Evolutionary conservation across 2,797 vertebrate genomes (phyloP), one percentile per base, ranked within the genome.

Genomic region (Capromys pilorides): DNA sequence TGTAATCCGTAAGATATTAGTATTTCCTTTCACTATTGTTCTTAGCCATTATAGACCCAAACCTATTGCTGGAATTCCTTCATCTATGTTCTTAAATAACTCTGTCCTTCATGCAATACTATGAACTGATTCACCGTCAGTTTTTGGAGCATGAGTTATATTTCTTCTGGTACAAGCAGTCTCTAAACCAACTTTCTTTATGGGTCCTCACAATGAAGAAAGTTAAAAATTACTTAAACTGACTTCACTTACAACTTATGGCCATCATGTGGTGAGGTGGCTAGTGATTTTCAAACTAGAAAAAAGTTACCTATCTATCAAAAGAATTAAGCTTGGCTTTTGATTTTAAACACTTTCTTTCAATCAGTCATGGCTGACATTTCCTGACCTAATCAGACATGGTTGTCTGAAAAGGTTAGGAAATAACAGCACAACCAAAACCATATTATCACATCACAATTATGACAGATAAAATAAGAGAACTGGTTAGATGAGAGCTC

Each of bases 401-500:
- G 66, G 57, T 79, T 67, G 73, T 49, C 22, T 86, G 31, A 64
- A 90, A 93, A 90, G 61, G 31, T 90, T 81, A 95, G 75, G 28
- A 39, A 90, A 90, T 75, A 86, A 91, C 0, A 89, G n/a, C 41
- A 81, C 24, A 86, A 89, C 19, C n/a, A 39, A 96, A 94, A 89
- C 33, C 69, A 77, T 28, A 39, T 86, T 73, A 91, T 86, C 49
- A 84, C 18, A 94, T 59, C 80, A 80, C 24, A 91, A 49, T 97
- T 95, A 87, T 41, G 36, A 85, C 71, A 95, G 88, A 95, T 88
- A 45, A 91, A 69, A 62, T 77, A 61, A 36, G 24, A 97, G 93
- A 97, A 91, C 86, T 77, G 0, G 95, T 92, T 97, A 97, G 92
- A 82, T 0, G 83, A 98, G 97, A 91, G 86, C 31, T 95, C 94